Evolutionary conservation across 1,140 invertebrate species (phyloP), one percentile per base, ranked within the genome.

Genomic region (Pissodes strobi): DNA sequence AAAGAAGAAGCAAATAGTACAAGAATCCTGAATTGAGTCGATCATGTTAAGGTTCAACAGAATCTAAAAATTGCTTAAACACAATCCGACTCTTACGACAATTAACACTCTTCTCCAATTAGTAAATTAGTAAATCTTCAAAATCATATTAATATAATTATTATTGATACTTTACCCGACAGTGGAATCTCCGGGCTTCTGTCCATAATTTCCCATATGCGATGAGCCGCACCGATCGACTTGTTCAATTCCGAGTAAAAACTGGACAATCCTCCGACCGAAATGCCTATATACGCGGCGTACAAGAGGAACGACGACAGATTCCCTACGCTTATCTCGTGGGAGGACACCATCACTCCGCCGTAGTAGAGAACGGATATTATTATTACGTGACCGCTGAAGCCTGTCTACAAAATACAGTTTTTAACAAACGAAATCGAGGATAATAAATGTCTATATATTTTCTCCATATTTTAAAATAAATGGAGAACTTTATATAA

Each of bases 181-280:
- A 87, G 79, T 21, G 89, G 88, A 74, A 98, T 94, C 1, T 69
- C 64, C 13, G 93, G 90, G 67, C 86, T 71, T 37, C 92, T 84
- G 77, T 98, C 93, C 34, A 95, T 87, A 22, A 99, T 84, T 76
- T 97, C 87, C 87, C 94, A 97, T 9, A 98, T 79, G 48, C 95
- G 83, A 1, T 87, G 84, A 18, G 92, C 93, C 0, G 96, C 95
- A 0, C 95, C 97, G 1, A 98, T 78, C 0, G 93, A 95, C 79
- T 92, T 92, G 80, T 97, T 98, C 64, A 98, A 75, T 76, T 98
- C 94, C 0, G 92, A 90, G 74, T 97, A 98, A 77, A 97, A 97
- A 67, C 87, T 90, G 19, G 90, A 91, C 17, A 98, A 74, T 0
- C 93, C 92, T 30, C 88, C 88, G 39, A 97, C 85, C 8, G 94